A percentile compares a stretch with the other conserved stretches of the same genome.
phyloP scores from a whole-genome alignment of 2,888 invertebrate species.

The Torymus auratus region DNA sequence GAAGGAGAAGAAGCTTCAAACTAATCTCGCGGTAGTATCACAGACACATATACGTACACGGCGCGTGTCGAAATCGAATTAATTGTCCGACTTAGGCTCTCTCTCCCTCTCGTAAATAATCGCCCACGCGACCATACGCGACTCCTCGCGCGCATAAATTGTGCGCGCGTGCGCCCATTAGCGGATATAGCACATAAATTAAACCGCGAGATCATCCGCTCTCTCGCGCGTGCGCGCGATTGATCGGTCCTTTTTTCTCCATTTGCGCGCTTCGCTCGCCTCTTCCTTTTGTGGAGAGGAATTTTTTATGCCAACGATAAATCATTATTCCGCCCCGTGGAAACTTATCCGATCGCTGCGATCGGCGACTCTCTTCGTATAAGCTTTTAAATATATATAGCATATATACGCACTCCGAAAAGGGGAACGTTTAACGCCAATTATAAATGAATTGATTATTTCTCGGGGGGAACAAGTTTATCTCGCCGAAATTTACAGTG shows the following conservation, averaged over 20 bases:
- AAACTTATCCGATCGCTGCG: conserved; percentile 31
- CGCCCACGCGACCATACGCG: conserved; percentile 64
- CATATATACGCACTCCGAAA: conserved; percentile 23
- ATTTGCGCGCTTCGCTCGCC: background rate
- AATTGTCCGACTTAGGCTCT: conserved; percentile 59
- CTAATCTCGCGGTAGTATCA: conserved; percentile 8
- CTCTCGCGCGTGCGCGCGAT: background rate
- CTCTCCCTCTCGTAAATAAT: conserved; percentile 65
- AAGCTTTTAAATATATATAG: too few relatives aligned
- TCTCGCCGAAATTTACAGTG: conserved; percentile 33
- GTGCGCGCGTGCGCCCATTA: conserved; percentile 29
- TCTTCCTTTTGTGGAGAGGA: background rate
- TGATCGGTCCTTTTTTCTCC: conserved; percentile 24
- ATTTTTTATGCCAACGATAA: conserved; percentile 39
- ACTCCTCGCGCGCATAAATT: conserved; percentile 41
- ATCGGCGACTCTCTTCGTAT: background rate
- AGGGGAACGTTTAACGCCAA: conserved; percentile 55
- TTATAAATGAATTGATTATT: conserved; percentile 58
- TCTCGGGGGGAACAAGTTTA: conserved; percentile 46
- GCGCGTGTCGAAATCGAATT: conserved; percentile 62
- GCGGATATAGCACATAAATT: conserved; percentile 37
- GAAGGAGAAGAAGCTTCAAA: conserved; percentile 10
- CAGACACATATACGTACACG: background rate
- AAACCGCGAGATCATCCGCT: conserved; percentile 13
- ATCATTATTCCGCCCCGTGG: conserved; percentile 54